Evolutionary conservation across 2,888 invertebrate species (phyloP), one percentile per base, ranked within the genome.

Genomic region (Tanaodytes sp.): DNA sequence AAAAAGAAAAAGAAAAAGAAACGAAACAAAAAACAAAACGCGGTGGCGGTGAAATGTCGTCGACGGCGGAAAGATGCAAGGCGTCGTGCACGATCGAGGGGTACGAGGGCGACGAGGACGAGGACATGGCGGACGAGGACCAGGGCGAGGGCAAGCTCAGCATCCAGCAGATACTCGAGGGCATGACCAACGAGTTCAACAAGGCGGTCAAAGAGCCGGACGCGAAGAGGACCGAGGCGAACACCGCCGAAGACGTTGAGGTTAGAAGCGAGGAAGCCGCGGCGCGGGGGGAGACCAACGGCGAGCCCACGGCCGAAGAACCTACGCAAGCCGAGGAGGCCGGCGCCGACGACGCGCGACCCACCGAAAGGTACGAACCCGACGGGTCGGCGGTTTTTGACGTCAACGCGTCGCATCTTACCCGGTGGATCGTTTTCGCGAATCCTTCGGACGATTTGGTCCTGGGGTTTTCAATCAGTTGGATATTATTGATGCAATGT

Each of bases 101-200:
- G 65, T 76, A 79, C 67, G 78, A 74, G 57, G 77, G 77, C 49
- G 78, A 77, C 55, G 79, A 79, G 65, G 79, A 79, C 42, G 81
- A 79, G 71, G 79, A 77, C 58, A 76, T 76, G 73, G 73, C 78
- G 55, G 75, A 73, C 54, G 73, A 74, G 49, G 70, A 71, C 11
- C 74, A 72, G 49, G 75, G 69, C 69, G 77, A 80, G 62, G 80
- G 82, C 63, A 82, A 82, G 68, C 77, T 84, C 61, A 83, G 82
- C 71, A 84, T 85, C 49, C 80, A 83, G 66, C 80, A 84, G 69
- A 85, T 84, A 39, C 76, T 85, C 20, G 83, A 83, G 37, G 80
- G 84, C 39, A 85, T 84, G 84, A 85, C 84, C 4, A 84, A 81
- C 65, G 84, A 84, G 52, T 85, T 85, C 58, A 84, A 84, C 73